Evolutionary conservation across 2,113 vertebrate species (phyloP).

Genomic region (Rhinoderma darwinii): DNA sequence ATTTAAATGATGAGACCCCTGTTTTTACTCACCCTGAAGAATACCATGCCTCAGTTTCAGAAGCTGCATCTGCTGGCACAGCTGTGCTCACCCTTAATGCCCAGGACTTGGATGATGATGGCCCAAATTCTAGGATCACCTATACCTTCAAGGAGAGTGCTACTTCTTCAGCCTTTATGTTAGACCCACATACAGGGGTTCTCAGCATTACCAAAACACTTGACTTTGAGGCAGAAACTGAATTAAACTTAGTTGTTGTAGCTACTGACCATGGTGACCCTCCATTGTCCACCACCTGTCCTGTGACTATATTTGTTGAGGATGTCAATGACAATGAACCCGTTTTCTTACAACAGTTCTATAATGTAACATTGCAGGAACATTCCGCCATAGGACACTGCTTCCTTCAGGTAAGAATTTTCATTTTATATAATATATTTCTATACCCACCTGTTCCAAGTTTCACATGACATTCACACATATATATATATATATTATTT

Average conservation of each 20-base stretch:
- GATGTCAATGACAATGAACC: slow-evolving; percentile 92
- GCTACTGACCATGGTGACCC: slow-evolving; percentile 81
- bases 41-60: slow-evolving; percentile 74
- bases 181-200: slow-evolving; percentile 77
- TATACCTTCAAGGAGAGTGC: slow-evolving; percentile 69
- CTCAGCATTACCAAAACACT: slow-evolving; percentile 73
- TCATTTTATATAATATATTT: not conserved
- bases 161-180: slow-evolving; percentile 66
- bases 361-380: slow-evolving; percentile 79
- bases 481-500: too few relatives aligned
- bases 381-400: slow-evolving; percentile 77
- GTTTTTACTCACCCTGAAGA: slow-evolving; percentile 72
- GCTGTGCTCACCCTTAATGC: slow-evolving; percentile 78
- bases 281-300: slow-evolving; percentile 76
- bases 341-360: slow-evolving; percentile 80
- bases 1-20: slow-evolving; percentile 85
- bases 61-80: slow-evolving; percentile 78
- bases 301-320: slow-evolving; percentile 77
- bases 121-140: slow-evolving; percentile 74
- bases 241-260: slow-evolving; percentile 79
- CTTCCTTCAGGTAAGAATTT: slow-evolving; percentile 83
- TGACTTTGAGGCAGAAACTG: slow-evolving; percentile 79
- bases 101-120: slow-evolving; percentile 78
- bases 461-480: not conserved
- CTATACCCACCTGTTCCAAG: not conserved